These are phyloP conservation scores for Lycopodina hypogea DNA, from an alignment of 37 sponge, comb jelly and placozoan genomes.

Conservation along the genomic window DNA sequence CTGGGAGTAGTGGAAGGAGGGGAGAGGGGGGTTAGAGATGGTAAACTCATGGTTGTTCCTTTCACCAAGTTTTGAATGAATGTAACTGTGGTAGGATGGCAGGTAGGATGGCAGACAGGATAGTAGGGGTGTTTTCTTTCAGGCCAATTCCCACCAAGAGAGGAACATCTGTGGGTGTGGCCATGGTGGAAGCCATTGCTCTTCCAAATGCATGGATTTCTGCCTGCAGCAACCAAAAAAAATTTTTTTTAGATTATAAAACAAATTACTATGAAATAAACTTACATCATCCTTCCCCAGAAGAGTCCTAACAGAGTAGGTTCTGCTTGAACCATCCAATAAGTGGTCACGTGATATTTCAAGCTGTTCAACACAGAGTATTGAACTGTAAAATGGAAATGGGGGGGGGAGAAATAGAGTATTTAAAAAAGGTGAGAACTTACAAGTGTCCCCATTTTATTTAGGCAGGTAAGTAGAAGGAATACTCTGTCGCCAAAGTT, in stretches of 20 bases:
- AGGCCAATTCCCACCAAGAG: slow-evolving; percentile 32
- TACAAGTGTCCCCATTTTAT: slow-evolving; percentile 47
- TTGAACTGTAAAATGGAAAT: no score
- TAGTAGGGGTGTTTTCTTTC: slow-evolving; percentile 10
- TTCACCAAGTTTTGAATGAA: slow-evolving; percentile 18
- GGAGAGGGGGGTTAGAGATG: no score
- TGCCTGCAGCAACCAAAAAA: not conserved
- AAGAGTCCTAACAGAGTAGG: slow-evolving; percentile 34
- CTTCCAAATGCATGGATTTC: slow-evolving; percentile 48
- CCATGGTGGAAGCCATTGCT: slow-evolving; percentile 26
- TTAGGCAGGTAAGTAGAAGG: slow-evolving; percentile 19
- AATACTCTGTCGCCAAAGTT: slow-evolving; percentile 31
- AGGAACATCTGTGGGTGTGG: slow-evolving; percentile 15
- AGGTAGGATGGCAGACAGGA: slow-evolving; percentile 4
- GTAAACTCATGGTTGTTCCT: no score
- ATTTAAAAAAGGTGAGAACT: not conserved
- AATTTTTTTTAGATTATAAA: not conserved
- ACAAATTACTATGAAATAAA: not conserved
- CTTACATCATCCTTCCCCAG: slow-evolving; percentile 40
- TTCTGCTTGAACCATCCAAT: not conserved
- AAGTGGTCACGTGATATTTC: slow-evolving; percentile 17
- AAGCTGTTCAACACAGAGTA: slow-evolving; percentile 2
- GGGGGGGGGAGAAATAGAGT: not conserved
- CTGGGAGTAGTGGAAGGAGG: no score
- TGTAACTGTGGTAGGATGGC: slow-evolving; percentile 14